Evolutionary conservation across 2,888 invertebrate genomes (phyloP).

Genomic region (Seira sanloemensis): DNA sequence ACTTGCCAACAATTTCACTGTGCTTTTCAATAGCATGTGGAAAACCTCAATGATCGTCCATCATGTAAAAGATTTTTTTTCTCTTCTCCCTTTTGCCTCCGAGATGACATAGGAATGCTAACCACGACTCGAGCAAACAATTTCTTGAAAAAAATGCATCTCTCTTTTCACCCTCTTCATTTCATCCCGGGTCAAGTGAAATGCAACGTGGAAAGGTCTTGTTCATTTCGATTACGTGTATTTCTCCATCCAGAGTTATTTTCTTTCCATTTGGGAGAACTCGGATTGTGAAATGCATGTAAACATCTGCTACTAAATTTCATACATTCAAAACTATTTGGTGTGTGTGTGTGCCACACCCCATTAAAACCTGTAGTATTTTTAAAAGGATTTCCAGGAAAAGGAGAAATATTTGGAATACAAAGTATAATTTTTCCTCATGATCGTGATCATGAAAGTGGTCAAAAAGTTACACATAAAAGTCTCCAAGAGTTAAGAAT

Average conservation of each 20-base stretch:
- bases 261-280: not conserved
- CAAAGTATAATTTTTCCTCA: not conserved
- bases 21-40: not conserved
- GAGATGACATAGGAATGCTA: not conserved
- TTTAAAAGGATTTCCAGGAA: not conserved
- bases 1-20: not conserved
- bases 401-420: not conserved
- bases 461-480: not conserved
- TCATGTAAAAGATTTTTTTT: conserved; percentile 16
- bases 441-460: conserved; percentile 13
- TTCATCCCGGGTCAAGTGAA: conserved; percentile 8
- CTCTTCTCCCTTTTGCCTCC: not conserved
- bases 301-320: conserved; percentile 12
- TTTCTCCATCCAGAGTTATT: not conserved
- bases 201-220: conserved; percentile 14
- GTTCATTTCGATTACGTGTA: not conserved
- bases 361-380: conserved; percentile 24
- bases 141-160: conserved; percentile 6
- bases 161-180: conserved; percentile 12
- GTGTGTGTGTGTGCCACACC: conserved; percentile 22
- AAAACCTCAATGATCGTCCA: conserved; percentile 33
- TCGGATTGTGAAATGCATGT: conserved; percentile 1
- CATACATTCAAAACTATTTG: no score
- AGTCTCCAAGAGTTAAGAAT: not conserved
- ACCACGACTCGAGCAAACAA: not conserved